Evolutionary conservation across 2,888 invertebrate genomes (phyloP), one percentile per base, ranked within the genome.

Genomic region (Tenthredo mesomela): DNA sequence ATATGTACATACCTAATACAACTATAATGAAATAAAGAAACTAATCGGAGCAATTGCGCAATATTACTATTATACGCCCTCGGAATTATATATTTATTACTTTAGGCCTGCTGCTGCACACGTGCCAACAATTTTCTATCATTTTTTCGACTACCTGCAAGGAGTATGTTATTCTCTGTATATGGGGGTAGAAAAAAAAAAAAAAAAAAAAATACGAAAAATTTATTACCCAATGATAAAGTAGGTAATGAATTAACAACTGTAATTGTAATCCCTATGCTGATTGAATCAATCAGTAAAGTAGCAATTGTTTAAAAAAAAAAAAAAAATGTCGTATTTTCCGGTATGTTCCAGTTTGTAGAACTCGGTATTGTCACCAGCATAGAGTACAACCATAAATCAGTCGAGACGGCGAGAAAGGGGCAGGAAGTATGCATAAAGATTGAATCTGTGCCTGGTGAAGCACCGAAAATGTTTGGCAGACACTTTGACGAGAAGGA

Each of bases 401-500:
- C 96, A 82, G 96, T 99, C 89, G 99, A 99, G 87, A 95, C 95
- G n/a, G 99, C 99, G 15, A 95, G 98, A 87, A 98, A 98, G 93
- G 99, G 99, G 0, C 97, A 97, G 94, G 98, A 98, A 94, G 98
- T 99, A 61, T 98, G 98, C 94, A 96, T 99, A 91, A 99, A 99
- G 95, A 99, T 99, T 89, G 99, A 99, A 90, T 97, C 98, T 43
- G 96, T 98, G 78, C 98, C 98, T 21, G 99, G 99, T n/a, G 99
- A 99, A 93, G 96, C 99, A 77, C 99, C 99, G 75, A 99, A 99
- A 95, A 97, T 99, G 97, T 98, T 97, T 93, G 99, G 99, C 15
- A 95, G 99, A 85, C 99, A 99, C 94, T 99, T 99, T 94, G 99
- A 99, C 92, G 97, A 98, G 91, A 98, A 97, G 65, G 99, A 99